Percentiles rank a stretch among this genome's conserved stretches.
phyloP scores from a whole-genome alignment of 2,113 vertebrate species.

The Xenopus borealis region DNA sequence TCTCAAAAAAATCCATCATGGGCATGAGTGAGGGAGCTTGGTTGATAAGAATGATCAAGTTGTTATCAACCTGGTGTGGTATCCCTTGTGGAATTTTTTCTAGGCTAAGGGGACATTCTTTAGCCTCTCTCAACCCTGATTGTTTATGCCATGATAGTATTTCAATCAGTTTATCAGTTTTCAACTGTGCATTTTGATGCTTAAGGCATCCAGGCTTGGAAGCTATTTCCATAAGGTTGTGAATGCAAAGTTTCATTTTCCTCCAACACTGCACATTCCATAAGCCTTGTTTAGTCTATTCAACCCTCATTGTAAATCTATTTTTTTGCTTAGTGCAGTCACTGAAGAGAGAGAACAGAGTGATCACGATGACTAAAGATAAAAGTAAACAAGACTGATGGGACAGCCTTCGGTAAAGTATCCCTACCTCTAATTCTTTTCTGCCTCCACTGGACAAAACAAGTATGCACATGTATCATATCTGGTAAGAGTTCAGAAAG shows the following conservation, averaged over 20 bases:
- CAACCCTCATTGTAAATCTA: background rate
- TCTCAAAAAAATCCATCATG: no score
- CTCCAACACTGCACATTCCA: slow-evolving; percentile 10
- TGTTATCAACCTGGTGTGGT: no score
- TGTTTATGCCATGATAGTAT: no score
- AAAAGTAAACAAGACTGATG: slow-evolving; percentile 7
- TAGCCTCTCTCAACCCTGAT: no score
- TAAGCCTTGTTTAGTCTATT: slow-evolving; percentile 33
- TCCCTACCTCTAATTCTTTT: background rate
- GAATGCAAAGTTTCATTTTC: slow-evolving; percentile 9
- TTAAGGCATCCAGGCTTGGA: no score
- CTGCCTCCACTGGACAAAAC: background rate
- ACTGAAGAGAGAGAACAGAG: background rate
- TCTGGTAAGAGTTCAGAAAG: background rate
- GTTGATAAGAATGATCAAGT: no score
- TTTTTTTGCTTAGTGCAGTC: slow-evolving; percentile 7
- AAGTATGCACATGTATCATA: slow-evolving; percentile 20
- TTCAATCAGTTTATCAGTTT: no score
- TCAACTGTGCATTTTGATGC: no score
- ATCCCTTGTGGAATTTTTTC: no score
- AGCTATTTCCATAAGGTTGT: background rate
- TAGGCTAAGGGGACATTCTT: no score
- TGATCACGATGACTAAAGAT: slow-evolving; percentile 2
- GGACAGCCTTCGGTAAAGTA: background rate
- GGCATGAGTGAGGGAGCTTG: no score